phyloP scores from a whole-genome alignment of 64 coral and sea anemone species.

The Cladopsammia gracilis region DNA sequence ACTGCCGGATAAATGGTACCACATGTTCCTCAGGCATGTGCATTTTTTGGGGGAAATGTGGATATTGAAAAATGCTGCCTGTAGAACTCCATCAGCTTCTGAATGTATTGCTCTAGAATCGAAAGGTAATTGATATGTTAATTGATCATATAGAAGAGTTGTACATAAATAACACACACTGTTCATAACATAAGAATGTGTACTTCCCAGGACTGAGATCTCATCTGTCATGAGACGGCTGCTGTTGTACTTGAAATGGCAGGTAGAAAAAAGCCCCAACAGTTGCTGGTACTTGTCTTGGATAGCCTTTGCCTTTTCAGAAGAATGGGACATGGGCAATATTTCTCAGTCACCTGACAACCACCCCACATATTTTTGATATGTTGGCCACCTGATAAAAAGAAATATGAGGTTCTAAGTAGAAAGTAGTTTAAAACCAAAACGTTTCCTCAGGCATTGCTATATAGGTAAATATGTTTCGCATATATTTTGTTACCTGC shows the following conservation, averaged over 20 bases:
- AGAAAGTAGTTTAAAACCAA: too few relatives aligned
- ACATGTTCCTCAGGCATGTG: constrained; percentile 52
- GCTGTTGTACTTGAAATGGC: not conserved
- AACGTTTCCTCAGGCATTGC: too few relatives aligned
- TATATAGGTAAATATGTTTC: too few relatives aligned
- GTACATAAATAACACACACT: too few relatives aligned
- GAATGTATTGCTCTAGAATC: not conserved
- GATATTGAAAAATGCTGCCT: not conserved
- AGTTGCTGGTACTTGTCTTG: not conserved
- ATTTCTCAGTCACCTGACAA: too few relatives aligned
- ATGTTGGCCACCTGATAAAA: too few relatives aligned
- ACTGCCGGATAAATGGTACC: constrained; percentile 7
- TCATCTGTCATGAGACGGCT: not conserved
- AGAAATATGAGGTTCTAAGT: too few relatives aligned
- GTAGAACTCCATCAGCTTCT: not conserved
- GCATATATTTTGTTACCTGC: too few relatives aligned
- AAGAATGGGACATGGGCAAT: too few relatives aligned
- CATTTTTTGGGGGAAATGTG: constrained; percentile 16
- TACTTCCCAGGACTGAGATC: not conserved
- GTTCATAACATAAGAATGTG: not conserved
- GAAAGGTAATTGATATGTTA: not conserved
- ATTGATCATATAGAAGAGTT: not conserved
- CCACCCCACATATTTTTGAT: too few relatives aligned
- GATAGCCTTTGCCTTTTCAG: not conserved
- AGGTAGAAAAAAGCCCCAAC: not conserved